Percentiles rank a stretch among this genome's conserved stretches.
These are phyloP conservation scores for Tetramorium alpestre DNA, from an alignment of 1,140 invertebrate genomes.

Conservation along the genomic window DNA sequence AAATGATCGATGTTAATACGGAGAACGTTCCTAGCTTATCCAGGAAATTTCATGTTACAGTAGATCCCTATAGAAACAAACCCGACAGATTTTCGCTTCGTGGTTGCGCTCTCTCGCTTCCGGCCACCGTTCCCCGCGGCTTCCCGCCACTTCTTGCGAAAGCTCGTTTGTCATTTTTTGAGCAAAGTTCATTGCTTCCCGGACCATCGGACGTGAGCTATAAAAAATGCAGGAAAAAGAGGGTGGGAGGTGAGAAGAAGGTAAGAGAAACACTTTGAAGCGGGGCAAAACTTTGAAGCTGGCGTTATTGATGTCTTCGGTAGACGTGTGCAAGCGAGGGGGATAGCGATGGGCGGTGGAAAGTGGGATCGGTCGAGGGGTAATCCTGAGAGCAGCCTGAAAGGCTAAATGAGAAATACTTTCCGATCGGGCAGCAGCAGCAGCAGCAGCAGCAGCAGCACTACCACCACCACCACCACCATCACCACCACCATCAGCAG, in stretches of 20 bases:
- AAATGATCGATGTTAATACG: not conserved
- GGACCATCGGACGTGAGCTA: slow-evolving; percentile 65
- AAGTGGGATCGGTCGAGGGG: slow-evolving; percentile 47
- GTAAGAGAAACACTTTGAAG: slow-evolving; percentile 68
- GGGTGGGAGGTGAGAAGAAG: not conserved
- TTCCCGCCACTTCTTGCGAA: slow-evolving; percentile 46
- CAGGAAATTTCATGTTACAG: not conserved
- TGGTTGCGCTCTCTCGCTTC: no score
- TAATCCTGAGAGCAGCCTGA: slow-evolving; percentile 80
- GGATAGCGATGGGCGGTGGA: not conserved
- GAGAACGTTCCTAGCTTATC: not conserved
- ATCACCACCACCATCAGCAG: not conserved
- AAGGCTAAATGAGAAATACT: slow-evolving; percentile 85
- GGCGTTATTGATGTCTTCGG: slow-evolving; percentile 74
- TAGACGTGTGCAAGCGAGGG: slow-evolving; percentile 64
- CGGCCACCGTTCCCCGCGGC: slow-evolving; percentile 14
- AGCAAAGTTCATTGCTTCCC: slow-evolving; percentile 72
- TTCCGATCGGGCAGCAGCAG: slow-evolving; percentile 78
- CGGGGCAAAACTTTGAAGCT: slow-evolving; percentile 70
- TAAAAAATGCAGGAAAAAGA: slow-evolving; percentile 68
- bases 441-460: slow-evolving; percentile 36
- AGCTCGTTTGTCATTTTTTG: slow-evolving; percentile 68
- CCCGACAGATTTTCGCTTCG: slow-evolving; percentile 3
- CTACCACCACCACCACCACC: no score
- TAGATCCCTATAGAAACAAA: not conserved